phyloP scores from a whole-genome alignment of 2,113 vertebrate species.

The Geothlypis trichas region DNA sequence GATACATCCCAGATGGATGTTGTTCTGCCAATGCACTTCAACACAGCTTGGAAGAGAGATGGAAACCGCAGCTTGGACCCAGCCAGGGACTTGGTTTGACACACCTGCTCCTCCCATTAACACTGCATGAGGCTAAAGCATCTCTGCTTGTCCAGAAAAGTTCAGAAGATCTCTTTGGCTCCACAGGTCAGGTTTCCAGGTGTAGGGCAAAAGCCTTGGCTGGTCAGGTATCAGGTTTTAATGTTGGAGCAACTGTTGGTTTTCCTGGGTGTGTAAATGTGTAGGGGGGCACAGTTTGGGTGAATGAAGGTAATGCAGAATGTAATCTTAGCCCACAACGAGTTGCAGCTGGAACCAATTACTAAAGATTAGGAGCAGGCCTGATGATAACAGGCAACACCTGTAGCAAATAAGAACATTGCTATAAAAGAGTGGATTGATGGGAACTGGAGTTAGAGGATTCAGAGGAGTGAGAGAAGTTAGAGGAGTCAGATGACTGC shows the following conservation, averaged over 20 bases:
- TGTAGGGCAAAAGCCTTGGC: neutral
- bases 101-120: neutral
- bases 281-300: no score
- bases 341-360: no score
- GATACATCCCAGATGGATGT: constrained; percentile 9
- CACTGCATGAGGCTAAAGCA: neutral
- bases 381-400: no score
- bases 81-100: neutral
- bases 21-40: constrained; percentile 54
- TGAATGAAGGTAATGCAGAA: no score
- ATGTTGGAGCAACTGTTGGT: neutral
- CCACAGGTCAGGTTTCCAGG: neutral
- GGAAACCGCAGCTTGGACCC: neutral
- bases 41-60: constrained; percentile 29
- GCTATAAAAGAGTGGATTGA: no score
- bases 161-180: neutral
- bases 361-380: no score
- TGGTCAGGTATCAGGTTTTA: neutral
- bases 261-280: neutral
- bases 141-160: neutral
- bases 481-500: no score
- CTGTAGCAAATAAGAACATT: no score
- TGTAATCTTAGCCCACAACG: no score
- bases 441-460: no score
- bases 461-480: no score